Conservation (phyloP, 2,888 invertebrate genomes). For the Acleris laterana region DNA sequence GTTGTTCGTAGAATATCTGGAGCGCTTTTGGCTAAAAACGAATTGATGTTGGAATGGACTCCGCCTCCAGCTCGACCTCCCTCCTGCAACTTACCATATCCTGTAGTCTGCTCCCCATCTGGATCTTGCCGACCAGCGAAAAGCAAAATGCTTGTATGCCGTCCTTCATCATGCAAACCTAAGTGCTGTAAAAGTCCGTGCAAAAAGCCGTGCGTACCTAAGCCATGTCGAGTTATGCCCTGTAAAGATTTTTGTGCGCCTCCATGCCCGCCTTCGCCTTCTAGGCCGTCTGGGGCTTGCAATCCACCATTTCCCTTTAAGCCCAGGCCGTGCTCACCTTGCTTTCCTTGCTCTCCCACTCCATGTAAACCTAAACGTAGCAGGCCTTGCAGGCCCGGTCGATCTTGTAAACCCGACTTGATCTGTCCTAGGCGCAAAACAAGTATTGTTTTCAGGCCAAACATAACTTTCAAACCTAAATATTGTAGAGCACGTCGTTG, state of each 20-base stretch:
- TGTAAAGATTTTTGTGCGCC: neutral
- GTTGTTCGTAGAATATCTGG: constrained; percentile 71
- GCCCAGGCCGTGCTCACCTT: constrained; percentile 13
- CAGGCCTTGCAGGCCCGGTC: constrained; percentile 21
- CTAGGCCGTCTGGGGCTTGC: constrained; percentile 22
- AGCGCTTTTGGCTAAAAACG: constrained; percentile 73
- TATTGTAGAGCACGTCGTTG: constrained; percentile 35
- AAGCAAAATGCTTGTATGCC: constrained; percentile 63
- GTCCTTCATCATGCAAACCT: constrained; percentile 53
- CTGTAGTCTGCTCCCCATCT: constrained; percentile 45
- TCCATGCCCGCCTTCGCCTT: constrained; percentile 14
- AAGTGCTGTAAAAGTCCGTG: constrained; percentile 51
- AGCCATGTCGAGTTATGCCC: constrained; percentile 43
- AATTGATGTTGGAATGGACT: constrained; percentile 77
- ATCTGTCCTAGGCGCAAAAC: constrained; percentile 22
- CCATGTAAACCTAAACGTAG: constrained; percentile 12
- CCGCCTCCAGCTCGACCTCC: constrained; percentile 64
- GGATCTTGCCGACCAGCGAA: constrained; percentile 53
- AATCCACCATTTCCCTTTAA: constrained; percentile 23
- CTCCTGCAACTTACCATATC: constrained; percentile 52
- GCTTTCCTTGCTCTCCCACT: constrained; percentile 12
- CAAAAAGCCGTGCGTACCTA: constrained; percentile 53
- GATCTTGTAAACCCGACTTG: constrained; percentile 26
- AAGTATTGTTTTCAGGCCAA: constrained; percentile 26
- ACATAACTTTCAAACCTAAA: constrained; percentile 24